phyloP scores from a whole-genome alignment of 2,113 vertebrate species.

The Rhea americana region DNA sequence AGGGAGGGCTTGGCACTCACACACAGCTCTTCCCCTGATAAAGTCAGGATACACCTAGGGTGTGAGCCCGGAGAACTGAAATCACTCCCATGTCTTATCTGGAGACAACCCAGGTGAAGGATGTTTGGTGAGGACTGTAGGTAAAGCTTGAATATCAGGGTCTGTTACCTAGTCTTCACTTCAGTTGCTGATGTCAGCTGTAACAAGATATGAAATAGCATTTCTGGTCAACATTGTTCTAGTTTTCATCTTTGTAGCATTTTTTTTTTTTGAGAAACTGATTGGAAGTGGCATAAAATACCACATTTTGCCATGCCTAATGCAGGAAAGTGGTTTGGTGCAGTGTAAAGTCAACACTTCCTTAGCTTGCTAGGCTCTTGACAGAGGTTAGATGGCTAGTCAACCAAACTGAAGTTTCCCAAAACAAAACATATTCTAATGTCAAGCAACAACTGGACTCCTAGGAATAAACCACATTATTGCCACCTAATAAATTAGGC shows the following conservation, averaged over 20 bases:
- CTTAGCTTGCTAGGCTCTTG: background rate
- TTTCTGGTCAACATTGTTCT: background rate
- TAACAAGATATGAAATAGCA: background rate
- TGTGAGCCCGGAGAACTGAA: background rate
- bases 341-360: background rate
- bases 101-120: rapidly evolving
- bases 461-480: background rate
- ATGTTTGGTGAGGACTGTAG: background rate
- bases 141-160: background rate
- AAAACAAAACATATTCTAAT: background rate
- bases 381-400: background rate
- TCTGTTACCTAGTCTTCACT: background rate
- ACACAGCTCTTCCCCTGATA: background rate
- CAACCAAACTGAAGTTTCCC: background rate
- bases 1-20: background rate
- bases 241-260: background rate
- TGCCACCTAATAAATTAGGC: background rate
- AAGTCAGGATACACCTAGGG: background rate
- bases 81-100: rapidly evolving
- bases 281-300: background rate
- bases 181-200: background rate
- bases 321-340: background rate
- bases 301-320: background rate
- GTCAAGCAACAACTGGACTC: background rate
- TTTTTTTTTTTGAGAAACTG: background rate